Evolutionary conservation across 2,797 vertebrate genomes (phyloP), one percentile per base, ranked within the genome.

Genomic region (Atherinosoma microstoma): DNA sequence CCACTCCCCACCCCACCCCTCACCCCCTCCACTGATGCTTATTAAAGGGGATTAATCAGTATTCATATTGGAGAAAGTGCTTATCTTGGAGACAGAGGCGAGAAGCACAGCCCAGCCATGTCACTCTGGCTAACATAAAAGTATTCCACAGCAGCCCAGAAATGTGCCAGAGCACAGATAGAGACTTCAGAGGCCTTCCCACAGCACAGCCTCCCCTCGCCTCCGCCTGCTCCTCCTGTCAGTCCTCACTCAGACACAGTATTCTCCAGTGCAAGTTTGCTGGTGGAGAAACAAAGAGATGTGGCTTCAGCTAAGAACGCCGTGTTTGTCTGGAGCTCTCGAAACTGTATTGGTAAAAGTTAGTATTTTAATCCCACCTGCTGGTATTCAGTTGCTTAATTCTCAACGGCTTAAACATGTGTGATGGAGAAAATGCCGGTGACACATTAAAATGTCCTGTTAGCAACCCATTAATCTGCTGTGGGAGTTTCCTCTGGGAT

Each of bases 41-140:
- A 96, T 97, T 97, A 96, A 96, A 95, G 87, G 88, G 94, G 95
- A 96, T 97, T 97, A 96, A 96, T 97, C 94, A 94, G 88, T 90
- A 95, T 95, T 96, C 94, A 83, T 95, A 95, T 94, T 94, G 94
- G 93, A 93, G 91, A 90, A 95, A 94, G 89, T 93, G 92, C 94
- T 97, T 96, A 96, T 97, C 95, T 93, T 88, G 78, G 91, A 90
- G 92, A 93, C 90, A 65, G 89, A 94, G 90, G 87, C 89, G 88
- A 91, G 83, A 84, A 83, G 82, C 87, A 82, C 84, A 75, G 89
- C 90, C 62, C 69, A 35, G 68, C 80, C 62, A 54, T 84, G 82
- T 88, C 90, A 86, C 90, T 87, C 93, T 90, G 84, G 87, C 90
- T 84, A 92, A 95, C 94, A 94, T 96, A 90, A 96, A 96, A 97